Evolutionary conservation across 2,888 invertebrate genomes (phyloP).

Genomic region (Empis stercorea): DNA sequence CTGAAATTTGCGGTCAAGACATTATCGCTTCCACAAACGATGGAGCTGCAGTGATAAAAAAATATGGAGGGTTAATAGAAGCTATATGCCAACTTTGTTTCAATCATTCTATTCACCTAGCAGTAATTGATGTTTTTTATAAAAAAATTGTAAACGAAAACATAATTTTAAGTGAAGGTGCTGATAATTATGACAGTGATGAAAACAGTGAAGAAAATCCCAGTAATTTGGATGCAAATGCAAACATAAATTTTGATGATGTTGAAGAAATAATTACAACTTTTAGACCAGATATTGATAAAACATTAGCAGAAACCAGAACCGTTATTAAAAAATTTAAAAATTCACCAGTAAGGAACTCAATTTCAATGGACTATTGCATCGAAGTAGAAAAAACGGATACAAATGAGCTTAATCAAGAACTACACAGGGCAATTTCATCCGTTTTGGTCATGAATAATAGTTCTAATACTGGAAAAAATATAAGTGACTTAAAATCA

Average conservation of each 20-base stretch:
- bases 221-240: neutral
- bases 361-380: neutral
- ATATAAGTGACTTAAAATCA: neutral
- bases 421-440: neutral
- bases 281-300: neutral
- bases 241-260: neutral
- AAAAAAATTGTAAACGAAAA: neutral
- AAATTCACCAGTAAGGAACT: neutral
- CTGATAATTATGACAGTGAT: neutral
- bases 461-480: neutral
- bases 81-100: neutral
- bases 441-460: neutral
- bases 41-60: neutral
- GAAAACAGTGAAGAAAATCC: neutral
- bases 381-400: neutral
- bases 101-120: neutral
- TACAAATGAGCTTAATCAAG: neutral
- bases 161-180: neutral
- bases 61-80: neutral
- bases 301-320: neutral
- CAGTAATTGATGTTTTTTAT: neutral
- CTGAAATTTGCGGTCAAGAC: neutral
- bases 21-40: neutral
- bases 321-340: neutral
- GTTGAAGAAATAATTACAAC: neutral